Evolutionary conservation across 2,797 vertebrate genomes (phyloP).

Genomic region (Lateolabrax maculatus): DNA sequence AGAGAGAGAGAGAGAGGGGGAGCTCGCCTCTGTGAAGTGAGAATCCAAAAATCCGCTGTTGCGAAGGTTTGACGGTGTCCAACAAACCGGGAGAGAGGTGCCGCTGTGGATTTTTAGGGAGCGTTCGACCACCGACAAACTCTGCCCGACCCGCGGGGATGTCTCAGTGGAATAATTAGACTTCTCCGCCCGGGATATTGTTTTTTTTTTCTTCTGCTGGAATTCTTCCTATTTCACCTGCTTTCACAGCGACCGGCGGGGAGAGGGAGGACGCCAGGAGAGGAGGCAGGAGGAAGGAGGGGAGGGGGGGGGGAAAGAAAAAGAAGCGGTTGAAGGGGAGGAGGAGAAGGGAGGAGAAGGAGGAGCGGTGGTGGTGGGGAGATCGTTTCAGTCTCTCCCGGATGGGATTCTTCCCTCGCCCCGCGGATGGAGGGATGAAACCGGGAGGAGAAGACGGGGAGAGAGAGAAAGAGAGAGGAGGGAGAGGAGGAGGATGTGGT

Average conservation of each 20-base stretch:
- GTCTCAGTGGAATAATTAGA: slow-evolving; percentile 26
- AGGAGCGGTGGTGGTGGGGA: neutral
- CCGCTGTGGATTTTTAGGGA: slow-evolving; percentile 24
- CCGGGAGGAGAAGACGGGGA: slow-evolving; percentile 59
- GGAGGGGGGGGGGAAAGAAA: neutral
- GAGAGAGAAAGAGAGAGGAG: slow-evolving; percentile 59
- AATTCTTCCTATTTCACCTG: slow-evolving; percentile 66
- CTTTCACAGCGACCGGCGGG: slow-evolving; percentile 31
- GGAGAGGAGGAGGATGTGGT: slow-evolving; percentile 73
- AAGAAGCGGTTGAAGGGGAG: neutral
- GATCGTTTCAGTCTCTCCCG: slow-evolving; percentile 34
- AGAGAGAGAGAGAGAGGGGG: slow-evolving; percentile 11
- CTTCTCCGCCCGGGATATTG: slow-evolving; percentile 54
- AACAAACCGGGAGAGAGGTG: neutral
- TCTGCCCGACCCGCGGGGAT: neutral
- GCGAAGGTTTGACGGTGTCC: slow-evolving; percentile 4
- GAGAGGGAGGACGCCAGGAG: neutral
- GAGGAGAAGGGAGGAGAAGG: no score
- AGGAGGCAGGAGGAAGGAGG: slow-evolving; percentile 19
- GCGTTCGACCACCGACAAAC: slow-evolving; percentile 3
- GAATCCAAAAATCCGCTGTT: slow-evolving; percentile 27
- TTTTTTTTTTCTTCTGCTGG: slow-evolving; percentile 43
- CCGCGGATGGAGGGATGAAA: slow-evolving; percentile 75
- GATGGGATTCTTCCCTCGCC: slow-evolving; percentile 64
- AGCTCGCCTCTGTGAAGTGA: slow-evolving; percentile 37